Base-by-base conservation (phyloP, 2,888 invertebrate genomes). In the Fabriciana adippe region DNA sequence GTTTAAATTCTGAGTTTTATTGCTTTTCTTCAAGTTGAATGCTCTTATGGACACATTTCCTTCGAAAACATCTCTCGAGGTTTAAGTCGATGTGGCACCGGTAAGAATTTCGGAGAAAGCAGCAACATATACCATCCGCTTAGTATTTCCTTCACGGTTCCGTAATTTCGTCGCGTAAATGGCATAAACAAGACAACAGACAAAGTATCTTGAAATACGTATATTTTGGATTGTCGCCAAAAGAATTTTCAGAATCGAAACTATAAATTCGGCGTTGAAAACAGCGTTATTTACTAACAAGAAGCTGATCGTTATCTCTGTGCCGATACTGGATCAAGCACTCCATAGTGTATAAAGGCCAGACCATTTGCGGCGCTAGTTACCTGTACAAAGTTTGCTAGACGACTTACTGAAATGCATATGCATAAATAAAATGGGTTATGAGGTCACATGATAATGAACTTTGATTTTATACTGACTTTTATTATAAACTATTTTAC, bases 141-240 rank as follows among this genome's bases (percentile, higher is more conserved):
- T 71, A 72, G 69, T 67, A 72, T 71, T 73, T 69, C 68, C 62
- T 69, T 71, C 68, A 73, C 71, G 71, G 73, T 71, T 66, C 72
- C 66, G 66, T 72, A 72, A 73, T 72, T 73, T 71, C 66, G 68
- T 70, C 68, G 65, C 63, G 53, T 71, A 72, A 73, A 71, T 69
- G 66, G 67, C 69, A 72, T 72, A 72, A 73, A 72, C 71, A 72
- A 71, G 69, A 69, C 69, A 71, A 71, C 67, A 69, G 64, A 73
- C 72, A 73, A 72, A 71, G 64, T 71, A 72, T 69, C 64, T 63
- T 56, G 65, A 66, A 73, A 73, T 71, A 71, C 59, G 68, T 69
- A 72, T 68, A 71, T 66, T 69, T 71, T 72, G 71, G 73, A 62
- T 21, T 54, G 35, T 59, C 45, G 73, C 72, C 73, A 73, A 71